Evolutionary conservation across 2,888 invertebrate species (phyloP).

Genomic region (Ceramica pisi): DNA sequence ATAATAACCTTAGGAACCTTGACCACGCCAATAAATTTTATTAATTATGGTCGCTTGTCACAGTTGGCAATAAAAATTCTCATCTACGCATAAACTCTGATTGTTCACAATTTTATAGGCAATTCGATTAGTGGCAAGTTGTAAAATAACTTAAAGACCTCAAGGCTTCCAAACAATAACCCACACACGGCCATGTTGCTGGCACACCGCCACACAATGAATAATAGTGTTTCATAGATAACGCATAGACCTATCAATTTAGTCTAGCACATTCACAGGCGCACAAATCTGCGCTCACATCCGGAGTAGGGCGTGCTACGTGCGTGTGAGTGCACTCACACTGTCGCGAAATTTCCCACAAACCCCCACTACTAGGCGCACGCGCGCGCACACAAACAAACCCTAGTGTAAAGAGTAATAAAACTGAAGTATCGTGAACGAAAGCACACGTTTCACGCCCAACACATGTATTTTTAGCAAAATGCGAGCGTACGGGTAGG

Average conservation of each 20-base stretch:
- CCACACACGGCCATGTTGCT: constrained; percentile 68
- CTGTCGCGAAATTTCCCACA: constrained; percentile 76
- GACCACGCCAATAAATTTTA: constrained; percentile 82
- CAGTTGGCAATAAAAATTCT: constrained; percentile 76
- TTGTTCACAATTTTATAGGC: constrained; percentile 86
- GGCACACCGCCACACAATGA: constrained; percentile 76
- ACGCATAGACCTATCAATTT: constrained; percentile 85
- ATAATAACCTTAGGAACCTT: constrained; percentile 76
- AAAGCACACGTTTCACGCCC: constrained; percentile 82
- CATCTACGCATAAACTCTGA: constrained; percentile 82
- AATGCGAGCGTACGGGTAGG: constrained; percentile 85
- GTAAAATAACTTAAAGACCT: constrained; percentile 85
- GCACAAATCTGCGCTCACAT: constrained; percentile 88
- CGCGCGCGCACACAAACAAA: constrained; percentile 67
- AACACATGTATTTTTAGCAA: constrained; percentile 84
- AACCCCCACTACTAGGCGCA: constrained; percentile 73
- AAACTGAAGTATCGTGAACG: constrained; percentile 82
- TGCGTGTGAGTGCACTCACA: constrained; percentile 78
- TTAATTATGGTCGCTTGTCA: constrained; percentile 80
- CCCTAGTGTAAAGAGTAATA: constrained; percentile 75
- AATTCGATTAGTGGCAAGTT: constrained; percentile 82
- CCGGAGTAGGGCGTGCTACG: constrained; percentile 85
- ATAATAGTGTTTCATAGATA: constrained; percentile 76
- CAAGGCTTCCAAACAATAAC: constrained; percentile 77
- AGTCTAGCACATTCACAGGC: constrained; percentile 87